These are phyloP conservation scores for Eubasilissa splendida DNA, from an alignment of 2,888 invertebrate genomes.

Conservation along the genomic window DNA sequence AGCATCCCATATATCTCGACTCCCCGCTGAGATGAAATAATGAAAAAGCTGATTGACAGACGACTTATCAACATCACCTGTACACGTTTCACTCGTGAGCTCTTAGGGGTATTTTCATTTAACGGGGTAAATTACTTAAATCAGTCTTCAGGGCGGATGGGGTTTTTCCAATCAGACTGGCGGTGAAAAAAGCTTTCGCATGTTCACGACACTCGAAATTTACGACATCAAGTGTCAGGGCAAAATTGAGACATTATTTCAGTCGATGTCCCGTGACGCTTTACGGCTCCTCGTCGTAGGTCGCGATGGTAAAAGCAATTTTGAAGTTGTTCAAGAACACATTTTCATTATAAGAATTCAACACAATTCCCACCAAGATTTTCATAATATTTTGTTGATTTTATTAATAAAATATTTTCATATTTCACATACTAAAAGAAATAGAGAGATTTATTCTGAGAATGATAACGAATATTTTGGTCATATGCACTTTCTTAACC, in stretches of 20 bases:
- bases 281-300: neutral
- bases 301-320: too few species aligned
- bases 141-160: constrained; percentile 49
- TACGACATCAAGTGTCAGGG: constrained; percentile 53
- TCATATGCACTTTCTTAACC: too few species aligned
- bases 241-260: constrained; percentile 55
- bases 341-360: too few species aligned
- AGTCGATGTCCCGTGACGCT: constrained; percentile 47
- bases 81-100: constrained; percentile 7
- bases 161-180: constrained; percentile 56
- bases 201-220: constrained; percentile 53
- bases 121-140: constrained; percentile 53
- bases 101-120: constrained; percentile 8
- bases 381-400: too few species aligned
- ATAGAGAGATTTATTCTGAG: too few species aligned
- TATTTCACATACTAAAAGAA: too few species aligned
- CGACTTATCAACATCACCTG: constrained; percentile 34
- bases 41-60: constrained; percentile 19
- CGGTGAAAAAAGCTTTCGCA: constrained; percentile 52
- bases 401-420: too few species aligned
- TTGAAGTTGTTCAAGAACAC: too few species aligned
- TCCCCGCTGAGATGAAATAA: neutral
- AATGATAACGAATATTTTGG: too few species aligned
- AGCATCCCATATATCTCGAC: neutral
- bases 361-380: too few species aligned